A percentile compares a stretch with the other conserved stretches of the same genome.
Conservation (phyloP, 2,113 vertebrate genomes). For the Brevimyrus niger region DNA sequence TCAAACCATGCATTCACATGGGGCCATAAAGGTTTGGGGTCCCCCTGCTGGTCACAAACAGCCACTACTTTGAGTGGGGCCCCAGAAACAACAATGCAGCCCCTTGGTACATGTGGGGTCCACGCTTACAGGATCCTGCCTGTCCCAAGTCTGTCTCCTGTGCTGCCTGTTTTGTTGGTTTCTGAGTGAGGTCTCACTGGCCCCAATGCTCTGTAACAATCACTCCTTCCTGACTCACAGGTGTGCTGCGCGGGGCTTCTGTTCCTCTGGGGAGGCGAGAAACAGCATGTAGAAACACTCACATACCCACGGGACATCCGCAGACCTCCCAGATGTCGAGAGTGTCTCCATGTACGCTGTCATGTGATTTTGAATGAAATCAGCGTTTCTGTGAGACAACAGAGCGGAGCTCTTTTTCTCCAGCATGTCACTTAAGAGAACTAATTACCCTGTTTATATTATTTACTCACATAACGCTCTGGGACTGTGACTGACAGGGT, state of each 20-base stretch:
- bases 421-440: conserved; percentile 1
- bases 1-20: not conserved
- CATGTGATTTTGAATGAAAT: not conserved
- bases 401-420: not conserved
- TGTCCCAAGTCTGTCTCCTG: not conserved
- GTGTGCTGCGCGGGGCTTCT: not conserved
- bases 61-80: not conserved
- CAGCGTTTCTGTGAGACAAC: not conserved
- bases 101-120: not conserved
- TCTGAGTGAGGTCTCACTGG: not conserved
- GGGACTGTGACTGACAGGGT: not conserved
- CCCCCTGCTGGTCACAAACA: not conserved
- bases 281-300: not conserved
- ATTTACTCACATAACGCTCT: not conserved
- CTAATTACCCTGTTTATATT: not conserved
- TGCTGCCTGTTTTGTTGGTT: not conserved
- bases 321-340: not conserved
- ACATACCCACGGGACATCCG: not conserved
- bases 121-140: not conserved
- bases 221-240: not conserved
- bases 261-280: not conserved
- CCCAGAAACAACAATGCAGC: not conserved
- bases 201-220: not conserved
- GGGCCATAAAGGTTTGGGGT: not conserved
- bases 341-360: not conserved